Conservation (phyloP, 2,888 invertebrate species). For the Rhabditoides inermis region DNA sequence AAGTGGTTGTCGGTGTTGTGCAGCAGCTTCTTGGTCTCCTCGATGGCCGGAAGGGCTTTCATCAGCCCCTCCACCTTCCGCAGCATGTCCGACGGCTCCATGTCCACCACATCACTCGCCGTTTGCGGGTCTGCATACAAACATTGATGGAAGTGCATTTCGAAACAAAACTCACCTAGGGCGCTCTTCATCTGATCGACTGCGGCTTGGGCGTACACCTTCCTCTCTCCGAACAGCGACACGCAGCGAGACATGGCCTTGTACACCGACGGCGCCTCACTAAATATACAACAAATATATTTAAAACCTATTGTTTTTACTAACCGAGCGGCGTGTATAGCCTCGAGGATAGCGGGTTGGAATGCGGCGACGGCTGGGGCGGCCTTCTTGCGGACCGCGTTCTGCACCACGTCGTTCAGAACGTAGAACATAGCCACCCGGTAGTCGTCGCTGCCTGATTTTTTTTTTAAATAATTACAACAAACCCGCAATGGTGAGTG, state of each 20-base stretch:
- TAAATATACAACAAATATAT: background rate
- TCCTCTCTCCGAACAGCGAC: constrained; percentile 57
- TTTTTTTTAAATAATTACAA: background rate
- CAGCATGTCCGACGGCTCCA: too few species aligned
- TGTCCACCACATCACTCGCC: too few species aligned
- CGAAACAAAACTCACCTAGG: constrained; percentile 17
- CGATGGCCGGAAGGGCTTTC: too few species aligned
- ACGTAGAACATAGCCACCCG: constrained; percentile 84
- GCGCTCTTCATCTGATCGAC: constrained; percentile 65
- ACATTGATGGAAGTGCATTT: too few species aligned
- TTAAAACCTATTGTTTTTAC: background rate
- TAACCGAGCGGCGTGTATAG: constrained; percentile 15
- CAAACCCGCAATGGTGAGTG: background rate
- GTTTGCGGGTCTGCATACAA: too few species aligned
- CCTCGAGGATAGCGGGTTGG: constrained; percentile 27
- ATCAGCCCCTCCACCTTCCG: too few species aligned
- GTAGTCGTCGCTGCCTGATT: constrained; percentile 19
- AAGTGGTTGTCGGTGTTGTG: too few species aligned
- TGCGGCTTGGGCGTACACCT: constrained; percentile 65
- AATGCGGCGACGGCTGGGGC: constrained; percentile 24
- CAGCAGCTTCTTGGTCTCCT: too few species aligned
- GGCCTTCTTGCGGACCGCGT: constrained; percentile 54
- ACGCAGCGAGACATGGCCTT: constrained; percentile 54
- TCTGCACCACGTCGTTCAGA: constrained; percentile 98
- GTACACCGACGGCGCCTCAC: constrained; percentile 6